Conservation (phyloP, 2,797 vertebrate species). For the Hydrolagus colliei region DNA sequence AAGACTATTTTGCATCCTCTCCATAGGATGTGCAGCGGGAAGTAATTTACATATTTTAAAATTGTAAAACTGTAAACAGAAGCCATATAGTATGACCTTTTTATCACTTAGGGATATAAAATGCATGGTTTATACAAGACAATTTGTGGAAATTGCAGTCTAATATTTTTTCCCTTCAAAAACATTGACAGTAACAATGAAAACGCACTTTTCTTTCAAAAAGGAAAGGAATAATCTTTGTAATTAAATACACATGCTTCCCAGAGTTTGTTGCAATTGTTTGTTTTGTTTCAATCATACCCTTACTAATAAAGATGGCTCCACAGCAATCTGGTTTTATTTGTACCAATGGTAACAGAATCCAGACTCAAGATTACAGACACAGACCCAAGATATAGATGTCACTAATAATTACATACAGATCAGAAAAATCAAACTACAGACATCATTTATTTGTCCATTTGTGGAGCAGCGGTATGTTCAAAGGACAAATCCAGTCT, state of each 20-base stretch:
- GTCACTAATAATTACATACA: background rate
- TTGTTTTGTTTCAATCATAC: background rate
- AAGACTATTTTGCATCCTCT: too few relatives aligned
- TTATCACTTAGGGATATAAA: background rate
- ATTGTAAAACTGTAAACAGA: background rate
- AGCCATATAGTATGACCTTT: background rate
- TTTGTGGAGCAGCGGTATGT: background rate
- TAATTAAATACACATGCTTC: slow-evolving; percentile 16
- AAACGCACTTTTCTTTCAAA: background rate
- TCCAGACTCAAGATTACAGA: background rate
- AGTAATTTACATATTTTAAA: background rate
- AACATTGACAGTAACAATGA: background rate
- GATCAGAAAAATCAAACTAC: background rate
- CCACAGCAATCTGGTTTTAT: background rate
- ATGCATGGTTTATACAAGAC: background rate
- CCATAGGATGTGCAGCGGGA: background rate
- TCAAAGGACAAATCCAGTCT: background rate
- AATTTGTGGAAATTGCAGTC: background rate
- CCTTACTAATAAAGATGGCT: background rate
- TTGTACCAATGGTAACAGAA: background rate
- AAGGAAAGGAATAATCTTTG: slow-evolving; percentile 3
- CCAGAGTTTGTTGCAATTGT: background rate
- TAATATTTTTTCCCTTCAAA: background rate
- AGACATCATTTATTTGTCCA: background rate
- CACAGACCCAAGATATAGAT: background rate